Percentiles rank a stretch among this genome's conserved stretches.
Conservation (phyloP, 2,113 vertebrate species). For the Coptodon bakossiorum region DNA sequence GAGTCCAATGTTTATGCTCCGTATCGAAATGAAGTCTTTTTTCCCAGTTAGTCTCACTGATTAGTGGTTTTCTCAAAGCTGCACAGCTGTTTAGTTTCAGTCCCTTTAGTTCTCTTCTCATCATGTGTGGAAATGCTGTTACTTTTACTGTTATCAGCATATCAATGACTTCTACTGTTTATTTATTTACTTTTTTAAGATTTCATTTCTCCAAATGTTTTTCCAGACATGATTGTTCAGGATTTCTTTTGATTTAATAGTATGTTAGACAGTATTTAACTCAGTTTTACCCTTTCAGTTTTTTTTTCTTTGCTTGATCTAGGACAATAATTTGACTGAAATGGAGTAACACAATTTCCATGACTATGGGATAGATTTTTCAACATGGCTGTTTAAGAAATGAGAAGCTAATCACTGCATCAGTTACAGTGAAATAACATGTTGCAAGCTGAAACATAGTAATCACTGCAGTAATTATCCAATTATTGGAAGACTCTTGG, state of each 20-base stretch:
- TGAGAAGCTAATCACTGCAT: neutral
- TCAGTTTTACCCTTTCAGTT: neutral
- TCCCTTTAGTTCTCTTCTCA: neutral
- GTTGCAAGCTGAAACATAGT: neutral
- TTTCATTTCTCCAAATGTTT: neutral
- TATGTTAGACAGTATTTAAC: neutral
- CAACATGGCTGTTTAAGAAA: neutral
- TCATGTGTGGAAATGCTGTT: neutral
- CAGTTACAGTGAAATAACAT: neutral
- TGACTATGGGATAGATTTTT: neutral
- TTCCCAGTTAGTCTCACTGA: neutral
- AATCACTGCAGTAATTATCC: neutral
- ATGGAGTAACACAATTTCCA: neutral
- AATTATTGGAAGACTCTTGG: neutral
- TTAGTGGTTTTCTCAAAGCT: neutral
- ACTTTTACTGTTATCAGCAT: neutral
- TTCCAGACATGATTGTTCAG: neutral
- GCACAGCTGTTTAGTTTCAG: neutral
- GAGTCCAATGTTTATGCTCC: neutral
- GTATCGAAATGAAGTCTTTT: neutral
- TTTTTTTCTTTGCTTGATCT: neutral
- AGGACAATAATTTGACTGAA: neutral
- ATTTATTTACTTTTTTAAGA: neutral
- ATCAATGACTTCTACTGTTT: neutral
- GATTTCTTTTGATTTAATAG: neutral